Base-by-base conservation (phyloP, 2,888 invertebrate genomes). In the Cryptops parisi region DNA sequence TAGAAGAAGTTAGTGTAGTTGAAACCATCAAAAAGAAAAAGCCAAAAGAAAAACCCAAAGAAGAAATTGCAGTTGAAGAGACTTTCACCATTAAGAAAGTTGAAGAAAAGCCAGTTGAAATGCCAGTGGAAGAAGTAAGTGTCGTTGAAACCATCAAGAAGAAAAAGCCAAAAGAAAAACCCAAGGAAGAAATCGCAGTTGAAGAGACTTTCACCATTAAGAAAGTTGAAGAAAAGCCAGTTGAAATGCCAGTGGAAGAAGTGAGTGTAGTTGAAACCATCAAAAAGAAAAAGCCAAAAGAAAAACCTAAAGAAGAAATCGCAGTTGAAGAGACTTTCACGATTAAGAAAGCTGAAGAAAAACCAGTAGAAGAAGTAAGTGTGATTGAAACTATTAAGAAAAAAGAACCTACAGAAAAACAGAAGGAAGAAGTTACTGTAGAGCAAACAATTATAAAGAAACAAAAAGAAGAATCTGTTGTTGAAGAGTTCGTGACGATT, bases 361-460 rank as follows among this genome's bases (percentile, higher is more conserved):
- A 55, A 40, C n/a, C 19, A 50, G 46, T 47, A 46, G 22, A 19
- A 41, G 40, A 54, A 47, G 47, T 47, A 25, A 51, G 51, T 27
- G 17, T 54, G 4, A 46, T 56, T 9, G 33, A 56, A 40, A 12
- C n/a, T 17, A 41, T 6, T 22, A 60, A 59, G 54, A 53, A 67
- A 54, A 62, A 62, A 59, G 21, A 26, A 3, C 25, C 47, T 6
- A 47, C 27, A 0, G 26, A 44, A 47, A 33, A 39, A n/a, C 9
- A 33, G 38, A 33, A 33, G 19, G 22, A 19, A 46, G 24, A 46
- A 22, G 5, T 24, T 6, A 24, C 9, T 15, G 9, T 6, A 46
- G 46, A 6, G 21, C 22, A 46, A 22, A 24, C 6, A 46, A 46
- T 24, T 46, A 6, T 41, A 15, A 17, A 41, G 17, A 17, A 12